These are phyloP conservation scores for Actinernus sp. DNA, from an alignment of 92 coral and sea anemone genomes.

Conservation along the genomic window DNA sequence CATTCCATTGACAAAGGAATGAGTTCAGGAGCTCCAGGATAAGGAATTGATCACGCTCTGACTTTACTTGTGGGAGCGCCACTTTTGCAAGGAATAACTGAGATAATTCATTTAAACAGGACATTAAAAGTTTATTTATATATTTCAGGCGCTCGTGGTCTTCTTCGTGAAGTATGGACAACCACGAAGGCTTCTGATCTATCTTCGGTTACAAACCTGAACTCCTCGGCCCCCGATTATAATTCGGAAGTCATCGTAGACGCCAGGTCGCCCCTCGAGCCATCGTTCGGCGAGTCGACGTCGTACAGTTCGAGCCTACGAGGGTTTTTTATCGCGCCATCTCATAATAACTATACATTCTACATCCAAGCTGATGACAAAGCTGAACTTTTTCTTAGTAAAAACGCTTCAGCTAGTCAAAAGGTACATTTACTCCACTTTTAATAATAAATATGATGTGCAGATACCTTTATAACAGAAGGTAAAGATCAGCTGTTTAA, in stretches of 20 bases:
- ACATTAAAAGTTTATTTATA: neutral
- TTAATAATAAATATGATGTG: no score
- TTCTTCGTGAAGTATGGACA: conserved; percentile 80
- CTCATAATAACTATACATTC: conserved; percentile 80
- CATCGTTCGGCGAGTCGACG: conserved; percentile 66
- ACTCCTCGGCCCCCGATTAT: conserved; percentile 57
- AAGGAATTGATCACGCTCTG: no score
- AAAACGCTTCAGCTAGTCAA: no score
- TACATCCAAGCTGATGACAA: conserved; percentile 72
- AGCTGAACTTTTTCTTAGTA: conserved; percentile 76
- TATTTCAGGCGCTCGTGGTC: conserved; percentile 78
- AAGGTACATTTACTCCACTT: no score
- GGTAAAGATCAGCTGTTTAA: no score
- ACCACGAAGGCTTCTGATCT: conserved; percentile 52
- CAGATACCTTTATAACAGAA: no score
- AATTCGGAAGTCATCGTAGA: conserved; percentile 63
- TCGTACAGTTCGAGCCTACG: conserved; percentile 74
- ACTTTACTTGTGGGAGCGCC: no score
- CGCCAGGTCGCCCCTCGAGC: conserved; percentile 48
- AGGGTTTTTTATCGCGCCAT: conserved; percentile 87
- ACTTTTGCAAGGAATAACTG: no score
- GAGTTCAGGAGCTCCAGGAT: no score
- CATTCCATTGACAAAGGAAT: no score
- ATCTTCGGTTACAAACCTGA: conserved; percentile 60
- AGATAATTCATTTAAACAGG: no score